Evolutionary conservation across 1,140 invertebrate species (phyloP).

Genomic region (Solenopsis invicta): DNA sequence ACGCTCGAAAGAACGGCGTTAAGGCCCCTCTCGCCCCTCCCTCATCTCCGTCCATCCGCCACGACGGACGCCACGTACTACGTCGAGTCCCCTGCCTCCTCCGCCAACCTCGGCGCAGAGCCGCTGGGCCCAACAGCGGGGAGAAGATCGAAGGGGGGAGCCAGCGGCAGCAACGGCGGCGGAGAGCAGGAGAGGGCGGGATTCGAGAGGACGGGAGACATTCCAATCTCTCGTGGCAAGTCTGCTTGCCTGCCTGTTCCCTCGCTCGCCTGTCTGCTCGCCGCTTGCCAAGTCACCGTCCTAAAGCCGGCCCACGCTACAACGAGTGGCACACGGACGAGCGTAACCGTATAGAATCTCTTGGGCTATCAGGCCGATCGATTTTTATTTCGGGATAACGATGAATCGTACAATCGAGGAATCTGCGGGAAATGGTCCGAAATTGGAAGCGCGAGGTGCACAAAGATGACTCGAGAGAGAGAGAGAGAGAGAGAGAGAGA

Average conservation of each 20-base stretch:
- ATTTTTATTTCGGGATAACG: conserved; percentile 25
- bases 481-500: too few species aligned
- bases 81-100: neutral
- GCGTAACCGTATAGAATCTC: conserved; percentile 59
- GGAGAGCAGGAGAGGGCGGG: conserved; percentile 50
- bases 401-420: neutral
- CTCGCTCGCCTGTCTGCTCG: conserved; percentile 64
- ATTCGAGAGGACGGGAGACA: conserved; percentile 82
- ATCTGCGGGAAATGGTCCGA: neutral
- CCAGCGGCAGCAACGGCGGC: conserved; percentile 34
- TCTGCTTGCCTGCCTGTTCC: conserved; percentile 68
- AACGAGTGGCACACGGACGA: conserved; percentile 52
- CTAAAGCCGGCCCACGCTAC: conserved; percentile 68
- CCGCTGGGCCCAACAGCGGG: conserved; percentile 15
- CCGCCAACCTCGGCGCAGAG: neutral
- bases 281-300: conserved; percentile 71
- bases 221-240: conserved; percentile 86
- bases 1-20: conserved; percentile 69
- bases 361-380: conserved; percentile 24
- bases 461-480: neutral
- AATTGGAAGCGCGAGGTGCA: neutral
- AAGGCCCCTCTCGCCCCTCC: neutral
- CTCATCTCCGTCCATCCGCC: conserved; percentile 37
- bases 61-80: conserved; percentile 32
- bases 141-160: conserved; percentile 11